These are phyloP conservation scores for Orthonychiurus folsomi DNA, from an alignment of 2,888 invertebrate genomes.

Conservation along the genomic window DNA sequence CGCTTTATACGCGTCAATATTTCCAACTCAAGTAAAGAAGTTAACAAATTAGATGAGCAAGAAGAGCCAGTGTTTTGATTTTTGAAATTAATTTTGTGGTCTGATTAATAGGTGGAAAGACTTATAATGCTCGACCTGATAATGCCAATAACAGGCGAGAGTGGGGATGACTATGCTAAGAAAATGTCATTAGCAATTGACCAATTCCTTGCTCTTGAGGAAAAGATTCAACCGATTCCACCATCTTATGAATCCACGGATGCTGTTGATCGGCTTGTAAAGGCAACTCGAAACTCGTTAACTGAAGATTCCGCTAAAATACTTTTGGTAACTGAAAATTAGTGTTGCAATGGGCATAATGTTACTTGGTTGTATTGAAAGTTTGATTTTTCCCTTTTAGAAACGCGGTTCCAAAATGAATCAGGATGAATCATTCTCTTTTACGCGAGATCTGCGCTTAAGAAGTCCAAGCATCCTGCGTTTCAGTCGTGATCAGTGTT, in stretches of 20 bases:
- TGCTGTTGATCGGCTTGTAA: slow-evolving; percentile 44
- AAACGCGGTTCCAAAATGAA: slow-evolving; percentile 30
- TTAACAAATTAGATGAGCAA: too few relatives aligned
- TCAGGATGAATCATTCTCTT: slow-evolving; percentile 27
- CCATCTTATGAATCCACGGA: slow-evolving; percentile 46
- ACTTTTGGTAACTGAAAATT: slow-evolving; percentile 32
- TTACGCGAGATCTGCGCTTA: slow-evolving; percentile 39
- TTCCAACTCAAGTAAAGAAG: slow-evolving; percentile 25
- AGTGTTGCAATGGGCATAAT: background rate
- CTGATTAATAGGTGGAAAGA: slow-evolving; percentile 44
- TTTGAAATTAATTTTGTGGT: too few relatives aligned
- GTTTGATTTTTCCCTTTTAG: slow-evolving; percentile 9
- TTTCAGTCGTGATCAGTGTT: slow-evolving; percentile 52
- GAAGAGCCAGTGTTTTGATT: too few relatives aligned
- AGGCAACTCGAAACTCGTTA: slow-evolving; percentile 25
- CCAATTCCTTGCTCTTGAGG: slow-evolving; percentile 42
- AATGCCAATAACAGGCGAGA: slow-evolving; percentile 40
- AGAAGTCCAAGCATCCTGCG: slow-evolving; percentile 44
- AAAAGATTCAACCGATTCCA: slow-evolving; percentile 41
- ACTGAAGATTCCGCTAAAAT: slow-evolving; percentile 30
- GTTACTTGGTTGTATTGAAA: too few relatives aligned
- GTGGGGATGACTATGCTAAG: slow-evolving; percentile 39
- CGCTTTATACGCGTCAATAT: slow-evolving; percentile 29
- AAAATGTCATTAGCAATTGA: slow-evolving; percentile 44
- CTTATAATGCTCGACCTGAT: slow-evolving; percentile 47